A percentile compares a stretch with the other conserved stretches of the same genome.
phyloP scores from a whole-genome alignment of 2,888 invertebrate genomes.

The Acanthococcus lagerstroemiae region DNA sequence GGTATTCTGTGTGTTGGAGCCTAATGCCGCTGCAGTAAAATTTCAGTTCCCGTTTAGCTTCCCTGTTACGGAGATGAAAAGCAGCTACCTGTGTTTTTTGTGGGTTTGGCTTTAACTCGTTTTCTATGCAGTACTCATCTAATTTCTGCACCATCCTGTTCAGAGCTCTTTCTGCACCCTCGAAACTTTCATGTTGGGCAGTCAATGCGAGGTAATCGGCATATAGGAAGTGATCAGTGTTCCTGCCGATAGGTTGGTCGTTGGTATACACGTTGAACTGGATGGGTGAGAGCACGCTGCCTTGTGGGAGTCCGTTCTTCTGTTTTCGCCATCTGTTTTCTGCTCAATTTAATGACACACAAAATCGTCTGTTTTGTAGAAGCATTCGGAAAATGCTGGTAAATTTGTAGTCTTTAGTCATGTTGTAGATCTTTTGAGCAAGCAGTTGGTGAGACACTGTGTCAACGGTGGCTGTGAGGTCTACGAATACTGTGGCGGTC shows the following conservation, averaged over 20 bases:
- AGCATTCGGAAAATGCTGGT: slow-evolving; percentile 12
- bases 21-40: neutral
- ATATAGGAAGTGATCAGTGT: slow-evolving; percentile 5
- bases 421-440: slow-evolving; percentile 7
- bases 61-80: neutral
- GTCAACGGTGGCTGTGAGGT: neutral
- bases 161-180: neutral
- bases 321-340: slow-evolving; percentile 16
- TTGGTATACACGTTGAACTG: slow-evolving; percentile 29
- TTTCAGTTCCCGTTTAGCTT: neutral
- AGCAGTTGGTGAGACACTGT: slow-evolving; percentile 4
- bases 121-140: neutral
- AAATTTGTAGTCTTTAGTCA: slow-evolving; percentile 17
- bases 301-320: slow-evolving; percentile 25
- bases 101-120: neutral
- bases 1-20: neutral
- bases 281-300: slow-evolving; percentile 26
- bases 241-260: slow-evolving; percentile 11
- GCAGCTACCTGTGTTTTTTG: no score
- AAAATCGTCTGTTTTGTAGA: slow-evolving; percentile 24
- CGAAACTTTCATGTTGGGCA: slow-evolving; percentile 11
- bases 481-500: neutral
- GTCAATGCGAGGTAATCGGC: slow-evolving; percentile 16
- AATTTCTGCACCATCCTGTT: neutral
- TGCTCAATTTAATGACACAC: slow-evolving; percentile 10